Evolutionary conservation across 2,888 invertebrate genomes (phyloP), one percentile per base, ranked within the genome.

Genomic region (Hypomecis punctinalis): DNA sequence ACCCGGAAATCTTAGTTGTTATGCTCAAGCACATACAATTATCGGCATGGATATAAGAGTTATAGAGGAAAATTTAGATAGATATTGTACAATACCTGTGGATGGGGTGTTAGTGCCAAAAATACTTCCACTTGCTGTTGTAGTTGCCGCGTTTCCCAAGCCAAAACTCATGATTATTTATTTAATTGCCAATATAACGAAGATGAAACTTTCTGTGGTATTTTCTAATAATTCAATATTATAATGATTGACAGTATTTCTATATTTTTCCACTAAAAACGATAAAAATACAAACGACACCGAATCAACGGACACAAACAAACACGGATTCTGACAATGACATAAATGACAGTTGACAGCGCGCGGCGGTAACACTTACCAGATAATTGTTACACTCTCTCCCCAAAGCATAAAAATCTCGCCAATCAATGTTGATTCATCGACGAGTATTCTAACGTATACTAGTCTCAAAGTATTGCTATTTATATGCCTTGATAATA

Each of bases 51-150:
- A 23, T 23, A 2, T 23, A 23, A 23, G 23, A 23, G 1, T 23
- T 23, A 23, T 23, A 1, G 3, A 23, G 23, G 23, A 40, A 40
- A 40, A 40, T 40, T 40, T 9, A 4, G 40, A 40, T 40, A 40
- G 7, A 10, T 40, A 7, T 40, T 10, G 8, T 5, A 40, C 5
- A 8, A 66, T 80, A 89, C 91, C 91, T 70, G 88, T 79, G n/a
- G 87, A 77, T 37, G 84, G 77, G 13, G 90, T 83, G 33, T 83
- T 69, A 40, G 89, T 86, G 39, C 90, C 89, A 67, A 92, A 91
- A 5, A 88, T 82, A 76, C 76, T 76, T 11, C 76, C 83, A 5
- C 88, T 53, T 6, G 90, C 88, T 11, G 91, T 89, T 33, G 90
- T 88, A 10, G 91, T 89, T 33, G 87, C 82, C 9, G 84, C 64